phyloP scores from a whole-genome alignment of 2,113 vertebrate genomes.

The Crotalus helleri region DNA sequence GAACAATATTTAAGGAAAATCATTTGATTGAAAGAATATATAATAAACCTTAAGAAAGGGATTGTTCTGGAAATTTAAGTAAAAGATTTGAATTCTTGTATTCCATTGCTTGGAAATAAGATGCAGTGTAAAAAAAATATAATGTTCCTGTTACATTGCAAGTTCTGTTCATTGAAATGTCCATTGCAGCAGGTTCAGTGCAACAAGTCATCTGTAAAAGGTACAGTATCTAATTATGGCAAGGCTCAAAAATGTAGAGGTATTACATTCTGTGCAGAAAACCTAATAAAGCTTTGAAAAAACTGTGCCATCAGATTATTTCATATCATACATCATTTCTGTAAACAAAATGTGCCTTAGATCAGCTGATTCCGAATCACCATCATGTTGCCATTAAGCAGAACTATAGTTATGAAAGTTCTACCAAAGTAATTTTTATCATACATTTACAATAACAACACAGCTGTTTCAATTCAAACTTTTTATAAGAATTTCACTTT shows the following conservation, averaged over 20 bases:
- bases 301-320: slow-evolving; percentile 48
- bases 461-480: slow-evolving; percentile 53
- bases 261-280: slow-evolving; percentile 71
- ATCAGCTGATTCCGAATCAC: slow-evolving; percentile 18
- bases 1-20: not conserved
- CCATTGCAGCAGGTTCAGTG: slow-evolving; percentile 71
- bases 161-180: slow-evolving; percentile 58
- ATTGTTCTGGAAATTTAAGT: slow-evolving; percentile 27
- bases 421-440: slow-evolving; percentile 49
- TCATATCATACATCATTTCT: slow-evolving; percentile 35
- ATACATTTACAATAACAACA: slow-evolving; percentile 38
- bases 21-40: not conserved
- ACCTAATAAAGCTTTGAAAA: slow-evolving; percentile 66
- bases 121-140: slow-evolving; percentile 51
- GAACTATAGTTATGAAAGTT: slow-evolving; percentile 32
- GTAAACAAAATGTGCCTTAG: slow-evolving; percentile 44
- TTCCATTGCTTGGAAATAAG: slow-evolving; percentile 57
- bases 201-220: slow-evolving; percentile 65
- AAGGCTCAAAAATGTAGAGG: slow-evolving; percentile 76
- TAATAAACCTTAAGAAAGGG: slow-evolving; percentile 24
- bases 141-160: slow-evolving; percentile 54
- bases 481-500: slow-evolving; percentile 59
- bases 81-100: slow-evolving; percentile 38
- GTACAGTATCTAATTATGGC: slow-evolving; percentile 59
- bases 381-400: slow-evolving; percentile 16